Conservation (phyloP, 2,797 vertebrate species). For the Rousettus madagascariensis region DNA sequence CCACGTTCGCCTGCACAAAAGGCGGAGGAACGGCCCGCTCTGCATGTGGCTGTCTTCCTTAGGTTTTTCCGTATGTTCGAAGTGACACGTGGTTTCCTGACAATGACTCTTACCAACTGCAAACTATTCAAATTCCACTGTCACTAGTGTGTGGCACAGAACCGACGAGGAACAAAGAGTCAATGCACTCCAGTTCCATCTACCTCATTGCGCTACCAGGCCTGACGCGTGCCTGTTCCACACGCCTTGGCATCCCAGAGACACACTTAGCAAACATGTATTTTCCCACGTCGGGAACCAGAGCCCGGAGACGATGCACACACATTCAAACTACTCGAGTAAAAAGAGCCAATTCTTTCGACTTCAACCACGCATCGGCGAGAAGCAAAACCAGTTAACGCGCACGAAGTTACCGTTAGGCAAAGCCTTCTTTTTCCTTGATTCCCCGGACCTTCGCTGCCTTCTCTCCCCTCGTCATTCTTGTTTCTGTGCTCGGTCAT, state of each 20-base stretch:
- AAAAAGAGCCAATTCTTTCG: background rate
- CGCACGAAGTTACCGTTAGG: background rate
- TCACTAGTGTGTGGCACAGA: constrained; percentile 52
- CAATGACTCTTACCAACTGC: constrained; percentile 7
- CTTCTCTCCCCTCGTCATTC: background rate
- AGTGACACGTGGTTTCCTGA: background rate
- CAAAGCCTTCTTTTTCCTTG: constrained; percentile 29
- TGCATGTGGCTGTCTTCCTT: background rate
- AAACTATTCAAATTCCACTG: constrained; percentile 32
- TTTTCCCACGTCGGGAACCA: background rate
- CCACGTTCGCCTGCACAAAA: background rate
- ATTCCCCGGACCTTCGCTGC: background rate
- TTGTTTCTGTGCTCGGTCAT: background rate
- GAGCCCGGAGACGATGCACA: background rate
- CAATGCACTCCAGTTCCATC: background rate
- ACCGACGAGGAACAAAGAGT: constrained; percentile 55
- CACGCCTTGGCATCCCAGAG: background rate
- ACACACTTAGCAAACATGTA: background rate
- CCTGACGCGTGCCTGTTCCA: background rate
- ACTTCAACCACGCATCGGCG: background rate
- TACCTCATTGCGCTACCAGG: background rate
- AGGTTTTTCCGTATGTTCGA: background rate
- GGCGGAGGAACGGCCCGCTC: background rate
- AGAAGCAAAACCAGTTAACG: constrained; percentile 41
- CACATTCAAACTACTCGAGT: background rate